Conservation (phyloP, 2,797 vertebrate species). For the Denticeps clupeoides region DNA sequence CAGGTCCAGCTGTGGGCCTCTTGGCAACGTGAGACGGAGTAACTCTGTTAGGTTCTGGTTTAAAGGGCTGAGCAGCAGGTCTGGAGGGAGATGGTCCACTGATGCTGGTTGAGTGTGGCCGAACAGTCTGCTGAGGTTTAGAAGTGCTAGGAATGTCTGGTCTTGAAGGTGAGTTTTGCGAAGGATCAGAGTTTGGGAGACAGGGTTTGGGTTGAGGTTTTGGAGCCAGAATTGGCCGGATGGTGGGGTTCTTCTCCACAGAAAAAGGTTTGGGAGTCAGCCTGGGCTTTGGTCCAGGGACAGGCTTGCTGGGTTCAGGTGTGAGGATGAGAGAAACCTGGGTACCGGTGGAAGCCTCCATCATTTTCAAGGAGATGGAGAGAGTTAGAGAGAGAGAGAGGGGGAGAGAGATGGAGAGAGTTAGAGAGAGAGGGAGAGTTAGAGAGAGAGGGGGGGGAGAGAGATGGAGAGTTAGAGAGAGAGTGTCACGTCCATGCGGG, state of each 20-base stretch:
- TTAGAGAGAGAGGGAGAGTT: too few species aligned
- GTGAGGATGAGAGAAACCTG: constrained; percentile 43
- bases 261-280: constrained; percentile 79
- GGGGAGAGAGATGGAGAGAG: too few species aligned
- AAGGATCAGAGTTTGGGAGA: constrained; percentile 47
- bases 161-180: constrained; percentile 32
- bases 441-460: too few species aligned
- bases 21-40: constrained; percentile 16
- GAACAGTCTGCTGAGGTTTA: constrained; percentile 38
- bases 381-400: constrained; percentile 69
- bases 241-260: constrained; percentile 56
- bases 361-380: constrained; percentile 55
- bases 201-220: constrained; percentile 53
- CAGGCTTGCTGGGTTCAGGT: constrained; percentile 56
- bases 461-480: too few species aligned
- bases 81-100: constrained; percentile 35
- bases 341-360: constrained; percentile 44
- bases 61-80: constrained; percentile 30
- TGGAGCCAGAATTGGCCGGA: constrained; percentile 51
- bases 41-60: constrained; percentile 42
- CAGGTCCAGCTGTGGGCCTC: constrained; percentile 21
- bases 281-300: constrained; percentile 59
- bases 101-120: constrained; percentile 33
- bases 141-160: constrained; percentile 34
- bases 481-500: too few species aligned